Evolutionary conservation across 2,113 vertebrate genomes (phyloP).

Genomic region (Misgurnus anguillicaudatus): DNA sequence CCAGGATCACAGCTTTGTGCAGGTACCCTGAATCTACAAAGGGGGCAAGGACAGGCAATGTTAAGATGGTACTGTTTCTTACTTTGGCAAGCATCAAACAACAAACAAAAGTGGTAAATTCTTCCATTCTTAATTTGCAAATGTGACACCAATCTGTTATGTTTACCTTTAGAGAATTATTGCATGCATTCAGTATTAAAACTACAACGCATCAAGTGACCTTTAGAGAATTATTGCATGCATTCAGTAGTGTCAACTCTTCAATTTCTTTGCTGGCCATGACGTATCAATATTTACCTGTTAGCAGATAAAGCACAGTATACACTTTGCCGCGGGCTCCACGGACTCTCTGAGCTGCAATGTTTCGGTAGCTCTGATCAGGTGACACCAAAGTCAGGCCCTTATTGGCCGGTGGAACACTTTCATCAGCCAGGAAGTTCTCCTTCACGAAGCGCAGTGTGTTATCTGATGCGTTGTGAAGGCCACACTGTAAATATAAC

Average conservation of each 20-base stretch:
- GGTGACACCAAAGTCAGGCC: constrained; percentile 65
- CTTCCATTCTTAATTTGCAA: too few species aligned
- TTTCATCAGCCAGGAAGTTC: constrained; percentile 75
- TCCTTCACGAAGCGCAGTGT: constrained; percentile 76
- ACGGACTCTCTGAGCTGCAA: constrained; percentile 68
- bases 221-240: too few species aligned
- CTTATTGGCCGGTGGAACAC: constrained; percentile 58
- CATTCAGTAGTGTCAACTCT: too few species aligned
- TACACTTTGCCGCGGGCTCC: constrained; percentile 59
- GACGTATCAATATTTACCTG: constrained; percentile 60
- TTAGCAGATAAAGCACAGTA: constrained; percentile 74
- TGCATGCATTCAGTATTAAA: too few species aligned
- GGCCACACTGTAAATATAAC: constrained; percentile 68
- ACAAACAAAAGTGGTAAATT: too few species aligned
- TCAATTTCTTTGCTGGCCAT: not conserved
- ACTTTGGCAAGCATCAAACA: too few species aligned
- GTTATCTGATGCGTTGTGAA: constrained; percentile 75
- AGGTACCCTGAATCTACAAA: constrained; percentile 81
- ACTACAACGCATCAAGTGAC: too few species aligned
- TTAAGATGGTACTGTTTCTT: not conserved
- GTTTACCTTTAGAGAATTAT: too few species aligned
- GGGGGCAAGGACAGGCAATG: not conserved
- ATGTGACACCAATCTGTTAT: too few species aligned
- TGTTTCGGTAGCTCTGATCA: constrained; percentile 68
- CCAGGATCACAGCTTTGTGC: constrained; percentile 86